These are phyloP conservation scores for Myotis yumanensis DNA, from an alignment of 2,113 vertebrate species.

Conservation along the genomic window DNA sequence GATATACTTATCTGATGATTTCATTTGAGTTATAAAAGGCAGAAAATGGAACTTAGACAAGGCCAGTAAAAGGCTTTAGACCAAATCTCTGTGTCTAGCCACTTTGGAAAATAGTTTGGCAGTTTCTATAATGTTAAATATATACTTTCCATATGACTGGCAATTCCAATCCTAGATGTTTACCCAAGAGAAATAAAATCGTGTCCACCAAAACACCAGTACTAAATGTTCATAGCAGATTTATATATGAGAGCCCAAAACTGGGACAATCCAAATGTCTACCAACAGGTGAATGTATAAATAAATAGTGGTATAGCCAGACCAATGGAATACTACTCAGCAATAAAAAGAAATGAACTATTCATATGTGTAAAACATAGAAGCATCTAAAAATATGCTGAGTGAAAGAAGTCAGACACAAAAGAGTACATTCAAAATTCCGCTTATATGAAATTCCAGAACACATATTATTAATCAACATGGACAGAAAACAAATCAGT, in stretches of 20 bases:
- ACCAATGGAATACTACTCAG: not conserved
- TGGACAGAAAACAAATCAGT: not conserved
- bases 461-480: not conserved
- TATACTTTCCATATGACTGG: not conserved
- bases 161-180: not conserved
- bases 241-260: not conserved
- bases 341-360: not conserved
- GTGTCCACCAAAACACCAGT: not conserved
- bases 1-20: not conserved
- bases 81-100: not conserved
- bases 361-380: not conserved
- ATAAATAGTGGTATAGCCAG: not conserved
- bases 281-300: not conserved
- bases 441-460: not conserved
- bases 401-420: not conserved
- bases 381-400: not conserved
- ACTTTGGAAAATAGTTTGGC: not conserved
- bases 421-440: not conserved
- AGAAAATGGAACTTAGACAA: not conserved
- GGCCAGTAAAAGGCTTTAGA: not conserved
- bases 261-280: not conserved
- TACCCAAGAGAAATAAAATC: constrained; percentile 28
- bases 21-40: not conserved
- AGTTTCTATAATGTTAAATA: constrained; percentile 47
- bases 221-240: not conserved